phyloP scores from a whole-genome alignment of 2,797 vertebrate genomes.

The Denticeps clupeoides region DNA sequence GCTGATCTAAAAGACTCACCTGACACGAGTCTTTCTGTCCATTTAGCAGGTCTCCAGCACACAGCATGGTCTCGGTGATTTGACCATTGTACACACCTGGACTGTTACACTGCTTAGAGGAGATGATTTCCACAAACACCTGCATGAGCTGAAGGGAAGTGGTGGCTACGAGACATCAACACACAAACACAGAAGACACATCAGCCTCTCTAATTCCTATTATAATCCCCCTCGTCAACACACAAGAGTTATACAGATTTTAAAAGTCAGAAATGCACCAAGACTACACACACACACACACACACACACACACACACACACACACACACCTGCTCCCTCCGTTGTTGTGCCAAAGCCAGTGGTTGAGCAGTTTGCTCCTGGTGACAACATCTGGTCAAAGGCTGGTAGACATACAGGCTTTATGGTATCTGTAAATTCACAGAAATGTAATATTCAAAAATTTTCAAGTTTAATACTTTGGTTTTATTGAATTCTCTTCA shows the following conservation, averaged over 20 bases:
- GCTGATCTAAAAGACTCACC: conserved; percentile 36
- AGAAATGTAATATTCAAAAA: not conserved
- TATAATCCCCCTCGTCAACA: too few relatives aligned
- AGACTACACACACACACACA: not conserved
- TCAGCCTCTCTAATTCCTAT: too few relatives aligned
- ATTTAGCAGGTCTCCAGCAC: conserved; percentile 61
- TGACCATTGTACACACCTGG: conserved; percentile 50
- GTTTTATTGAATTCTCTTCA: not conserved
- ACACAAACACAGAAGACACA: not conserved
- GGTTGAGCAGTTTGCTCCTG: conserved; percentile 60
- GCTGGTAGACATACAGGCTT: conserved; percentile 70
- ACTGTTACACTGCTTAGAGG: conserved; percentile 57
- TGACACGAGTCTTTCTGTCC: conserved; percentile 70
- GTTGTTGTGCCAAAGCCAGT: conserved; percentile 59
- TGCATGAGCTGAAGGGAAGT: conserved; percentile 56
- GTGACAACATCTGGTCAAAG: conserved; percentile 50
- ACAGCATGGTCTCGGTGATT: conserved; percentile 66
- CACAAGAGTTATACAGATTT: not conserved
- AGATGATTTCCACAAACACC: conserved; percentile 60
- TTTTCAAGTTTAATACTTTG: not conserved
- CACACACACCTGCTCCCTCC: conserved; percentile 22
- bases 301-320: not conserved
- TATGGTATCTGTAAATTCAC: conserved; percentile 44
- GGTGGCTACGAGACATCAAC: conserved; percentile 19
- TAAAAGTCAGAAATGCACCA: not conserved